Conservation (phyloP, 1,140 invertebrate species). For the Leucophenga varia region DNA sequence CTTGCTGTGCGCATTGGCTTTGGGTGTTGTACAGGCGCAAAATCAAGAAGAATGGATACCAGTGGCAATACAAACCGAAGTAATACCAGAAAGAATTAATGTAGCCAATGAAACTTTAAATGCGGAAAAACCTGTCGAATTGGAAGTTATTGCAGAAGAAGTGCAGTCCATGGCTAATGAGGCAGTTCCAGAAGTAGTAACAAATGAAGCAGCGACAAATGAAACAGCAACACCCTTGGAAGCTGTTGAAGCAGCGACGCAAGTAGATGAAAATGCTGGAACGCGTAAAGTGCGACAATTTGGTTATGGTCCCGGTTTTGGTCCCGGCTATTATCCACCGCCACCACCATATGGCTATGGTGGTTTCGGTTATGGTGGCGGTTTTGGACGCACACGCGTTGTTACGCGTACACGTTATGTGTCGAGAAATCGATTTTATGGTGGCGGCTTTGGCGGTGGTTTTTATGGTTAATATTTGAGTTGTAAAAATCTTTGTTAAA, state of each 20-base stretch:
- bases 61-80: too few relatives aligned
- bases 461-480: conserved; percentile 36
- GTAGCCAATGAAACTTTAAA: too few relatives aligned
- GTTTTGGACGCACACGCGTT: conserved; percentile 27
- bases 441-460: conserved; percentile 38
- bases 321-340: conserved; percentile 16
- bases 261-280: conserved; percentile 17
- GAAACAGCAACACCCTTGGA: conserved; percentile 12
- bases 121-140: too few relatives aligned
- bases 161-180: too few relatives aligned
- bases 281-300: conserved; percentile 39
- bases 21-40: too few relatives aligned
- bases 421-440: conserved; percentile 20
- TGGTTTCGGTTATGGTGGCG: conserved; percentile 19
- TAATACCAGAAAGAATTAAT: too few relatives aligned
- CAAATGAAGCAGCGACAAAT: too few relatives aligned
- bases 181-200: too few relatives aligned
- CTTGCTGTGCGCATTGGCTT: too few relatives aligned
- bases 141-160: too few relatives aligned
- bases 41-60: too few relatives aligned
- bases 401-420: conserved; percentile 27
- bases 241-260: conserved; percentile 1
- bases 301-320: conserved; percentile 33
- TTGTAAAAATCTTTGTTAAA: conserved; percentile 29
- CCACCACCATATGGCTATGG: conserved; percentile 12